Conservation (phyloP, 2,113 vertebrate species). For the Ia io region DNA sequence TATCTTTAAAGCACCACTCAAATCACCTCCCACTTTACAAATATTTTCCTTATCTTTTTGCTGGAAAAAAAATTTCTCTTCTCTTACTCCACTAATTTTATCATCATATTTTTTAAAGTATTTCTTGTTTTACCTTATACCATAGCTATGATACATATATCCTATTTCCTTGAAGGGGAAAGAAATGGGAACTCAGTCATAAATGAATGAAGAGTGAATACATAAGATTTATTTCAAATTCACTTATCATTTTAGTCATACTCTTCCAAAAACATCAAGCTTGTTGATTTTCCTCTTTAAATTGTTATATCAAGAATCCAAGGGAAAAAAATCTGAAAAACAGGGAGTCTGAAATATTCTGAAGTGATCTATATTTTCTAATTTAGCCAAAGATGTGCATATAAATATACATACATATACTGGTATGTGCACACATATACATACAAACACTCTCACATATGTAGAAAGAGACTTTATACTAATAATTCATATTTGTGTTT, state of each 20-base stretch:
- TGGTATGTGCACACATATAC: not conserved
- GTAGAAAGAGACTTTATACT: not conserved
- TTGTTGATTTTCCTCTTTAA: constrained; percentile 12
- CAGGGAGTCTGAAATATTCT: not conserved
- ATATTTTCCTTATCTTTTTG: constrained; percentile 5
- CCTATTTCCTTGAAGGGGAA: not conserved
- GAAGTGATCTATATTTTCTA: not conserved
- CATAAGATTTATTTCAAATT: not conserved
- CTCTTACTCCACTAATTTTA: not conserved
- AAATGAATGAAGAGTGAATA: not conserved
- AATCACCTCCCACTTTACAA: not conserved
- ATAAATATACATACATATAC: not conserved
- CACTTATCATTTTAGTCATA: not conserved
- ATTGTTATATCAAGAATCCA: not conserved
- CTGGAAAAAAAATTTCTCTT: not conserved
- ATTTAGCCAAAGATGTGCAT: not conserved
- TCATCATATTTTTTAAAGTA: not conserved
- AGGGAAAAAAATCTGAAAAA: not conserved
- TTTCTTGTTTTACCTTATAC: not conserved
- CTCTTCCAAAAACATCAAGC: not conserved
- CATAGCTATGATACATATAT: not conserved
- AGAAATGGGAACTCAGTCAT: not conserved
- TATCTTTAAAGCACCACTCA: not conserved
- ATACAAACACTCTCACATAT: not conserved
- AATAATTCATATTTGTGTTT: not conserved